These are phyloP conservation scores for Nomia melanderi DNA, from an alignment of 1,140 invertebrate genomes.

Conservation along the genomic window DNA sequence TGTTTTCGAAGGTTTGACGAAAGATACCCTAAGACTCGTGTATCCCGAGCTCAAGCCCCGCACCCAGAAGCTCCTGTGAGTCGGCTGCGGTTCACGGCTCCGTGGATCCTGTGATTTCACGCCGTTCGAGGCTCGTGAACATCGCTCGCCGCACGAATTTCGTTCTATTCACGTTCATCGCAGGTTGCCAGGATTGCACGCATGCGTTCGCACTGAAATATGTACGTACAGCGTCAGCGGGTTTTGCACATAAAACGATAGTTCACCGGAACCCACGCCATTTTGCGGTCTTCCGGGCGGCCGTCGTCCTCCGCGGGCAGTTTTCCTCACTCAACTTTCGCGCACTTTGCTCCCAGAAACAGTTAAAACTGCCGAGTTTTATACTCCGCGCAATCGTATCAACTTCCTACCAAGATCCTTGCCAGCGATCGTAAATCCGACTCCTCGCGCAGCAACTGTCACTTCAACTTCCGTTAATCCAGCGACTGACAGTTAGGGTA, in stretches of 20 bases:
- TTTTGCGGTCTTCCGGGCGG: background rate
- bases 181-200: background rate
- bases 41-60: no score
- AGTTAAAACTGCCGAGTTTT: no score
- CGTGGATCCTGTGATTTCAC: background rate
- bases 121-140: background rate
- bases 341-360: background rate
- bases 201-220: background rate
- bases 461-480: no score
- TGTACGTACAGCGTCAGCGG: background rate
- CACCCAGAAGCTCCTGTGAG: background rate
- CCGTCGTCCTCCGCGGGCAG: background rate
- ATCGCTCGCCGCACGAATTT: background rate
- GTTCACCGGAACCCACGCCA: slow-evolving; percentile 13
- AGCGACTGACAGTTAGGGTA: background rate
- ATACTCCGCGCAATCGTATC: no score
- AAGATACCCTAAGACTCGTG: no score
- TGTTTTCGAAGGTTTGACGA: no score
- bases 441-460: no score
- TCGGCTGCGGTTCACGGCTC: no score
- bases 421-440: no score
- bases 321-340: background rate
- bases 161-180: background rate
- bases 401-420: no score
- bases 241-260: background rate